A percentile compares a stretch with the other conserved stretches of the same genome.
phyloP scores from a whole-genome alignment of 2,888 invertebrate species.

The Xanthorhoe designata region DNA sequence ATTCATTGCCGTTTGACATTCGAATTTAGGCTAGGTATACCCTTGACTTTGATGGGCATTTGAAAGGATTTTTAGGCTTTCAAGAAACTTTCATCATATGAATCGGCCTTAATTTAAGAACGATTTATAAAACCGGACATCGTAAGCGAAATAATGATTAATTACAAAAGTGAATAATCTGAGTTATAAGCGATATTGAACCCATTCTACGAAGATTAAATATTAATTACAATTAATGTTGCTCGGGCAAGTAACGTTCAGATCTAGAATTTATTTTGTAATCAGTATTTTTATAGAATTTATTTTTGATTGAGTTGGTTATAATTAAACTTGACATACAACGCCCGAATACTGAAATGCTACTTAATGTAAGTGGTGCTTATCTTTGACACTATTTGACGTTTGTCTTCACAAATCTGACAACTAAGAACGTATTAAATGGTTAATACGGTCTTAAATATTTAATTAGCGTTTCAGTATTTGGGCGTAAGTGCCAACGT shows the following conservation, averaged over 20 bases:
- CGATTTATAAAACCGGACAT: conserved; percentile 68
- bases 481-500: neutral
- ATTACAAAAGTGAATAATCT: conserved; percentile 66
- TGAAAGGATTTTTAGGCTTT: conserved; percentile 11
- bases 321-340: too few relatives aligned
- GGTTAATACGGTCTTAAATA: too few relatives aligned
- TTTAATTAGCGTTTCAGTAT: too few relatives aligned
- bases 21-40: conserved; percentile 15
- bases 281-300: conserved; percentile 40
- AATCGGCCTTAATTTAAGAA: conserved; percentile 37
- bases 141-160: conserved; percentile 72
- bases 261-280: conserved; percentile 19
- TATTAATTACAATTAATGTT: conserved; percentile 2
- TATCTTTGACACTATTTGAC: too few relatives aligned
- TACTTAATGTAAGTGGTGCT: too few relatives aligned
- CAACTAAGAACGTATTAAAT: too few relatives aligned
- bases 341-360: too few relatives aligned
- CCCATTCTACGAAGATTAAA: conserved; percentile 23
- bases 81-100: conserved; percentile 22
- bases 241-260: conserved; percentile 25
- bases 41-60: neutral
- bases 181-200: conserved; percentile 58
- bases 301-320: conserved; percentile 28
- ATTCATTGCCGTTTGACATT: conserved; percentile 22
- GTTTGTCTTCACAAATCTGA: too few relatives aligned